These are phyloP conservation scores for Coilia nasus DNA, from an alignment of 2,797 vertebrate species.

Conservation along the genomic window DNA sequence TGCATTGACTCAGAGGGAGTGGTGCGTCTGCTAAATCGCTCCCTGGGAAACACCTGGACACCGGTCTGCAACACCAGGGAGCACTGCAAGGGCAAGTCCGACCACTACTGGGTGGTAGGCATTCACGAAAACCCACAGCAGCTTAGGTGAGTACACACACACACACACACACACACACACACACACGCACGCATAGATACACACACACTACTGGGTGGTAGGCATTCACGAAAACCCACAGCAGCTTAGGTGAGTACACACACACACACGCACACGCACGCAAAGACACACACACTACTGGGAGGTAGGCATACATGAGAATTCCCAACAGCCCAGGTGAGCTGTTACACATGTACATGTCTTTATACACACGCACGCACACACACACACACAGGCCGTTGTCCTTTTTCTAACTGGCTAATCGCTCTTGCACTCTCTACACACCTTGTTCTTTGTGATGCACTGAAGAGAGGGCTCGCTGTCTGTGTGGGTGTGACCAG, in stretches of 20 bases:
- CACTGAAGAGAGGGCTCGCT: too few relatives aligned
- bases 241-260: conserved; percentile 84
- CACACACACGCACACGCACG: background rate
- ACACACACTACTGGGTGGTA: conserved; percentile 92
- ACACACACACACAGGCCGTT: too few relatives aligned
- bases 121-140: conserved; percentile 93
- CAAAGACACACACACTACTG: conserved; percentile 74
- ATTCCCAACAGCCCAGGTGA: conserved; percentile 93
- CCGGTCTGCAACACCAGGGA: conserved; percentile 89
- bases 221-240: conserved; percentile 92
- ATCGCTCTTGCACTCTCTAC: too few relatives aligned
- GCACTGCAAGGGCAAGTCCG: conserved; percentile 90
- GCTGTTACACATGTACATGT: too few relatives aligned
- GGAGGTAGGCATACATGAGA: conserved; percentile 92
- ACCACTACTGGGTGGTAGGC: conserved; percentile 95
- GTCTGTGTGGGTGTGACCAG: too few relatives aligned
- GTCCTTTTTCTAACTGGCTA: too few relatives aligned
- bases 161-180: background rate
- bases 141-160: conserved; percentile 79
- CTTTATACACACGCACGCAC: too few relatives aligned
- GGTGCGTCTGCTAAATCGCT: conserved; percentile 88
- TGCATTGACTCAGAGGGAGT: conserved; percentile 87
- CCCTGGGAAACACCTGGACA: conserved; percentile 87
- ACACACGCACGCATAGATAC: background rate
- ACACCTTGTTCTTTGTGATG: too few relatives aligned